Percentiles rank a stretch among this genome's conserved stretches.
These are phyloP conservation scores for Spatula clypeata DNA, from an alignment of 2,797 vertebrate species.

Conservation along the genomic window DNA sequence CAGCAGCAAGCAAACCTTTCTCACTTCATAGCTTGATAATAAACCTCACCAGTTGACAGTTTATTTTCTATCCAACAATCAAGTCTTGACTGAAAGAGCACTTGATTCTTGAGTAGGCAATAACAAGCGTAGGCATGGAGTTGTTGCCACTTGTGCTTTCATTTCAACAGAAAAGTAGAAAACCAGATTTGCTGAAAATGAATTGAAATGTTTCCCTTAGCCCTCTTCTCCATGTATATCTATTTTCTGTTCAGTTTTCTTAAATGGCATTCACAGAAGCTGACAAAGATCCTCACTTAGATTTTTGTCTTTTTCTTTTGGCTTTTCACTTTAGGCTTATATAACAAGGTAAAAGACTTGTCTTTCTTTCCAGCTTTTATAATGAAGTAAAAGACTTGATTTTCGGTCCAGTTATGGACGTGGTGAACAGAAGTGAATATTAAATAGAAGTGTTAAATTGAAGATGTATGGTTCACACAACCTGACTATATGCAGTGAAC, in stretches of 20 bases:
- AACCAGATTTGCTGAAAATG: slow-evolving; percentile 66
- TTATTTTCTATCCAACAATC: slow-evolving; percentile 73
- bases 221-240: neutral
- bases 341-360: neutral
- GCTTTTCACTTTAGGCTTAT: slow-evolving; percentile 8
- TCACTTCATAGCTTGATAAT: slow-evolving; percentile 65
- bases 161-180: slow-evolving; percentile 64
- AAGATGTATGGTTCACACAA: neutral
- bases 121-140: slow-evolving; percentile 73
- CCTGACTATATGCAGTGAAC: neutral
- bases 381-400: neutral
- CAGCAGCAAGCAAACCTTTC: slow-evolving; percentile 46
- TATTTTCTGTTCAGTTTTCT: slow-evolving; percentile 43
- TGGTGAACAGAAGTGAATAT: neutral
- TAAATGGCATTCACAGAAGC: slow-evolving; percentile 43
- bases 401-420: neutral
- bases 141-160: slow-evolving; percentile 70
- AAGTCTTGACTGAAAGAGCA: slow-evolving; percentile 67
- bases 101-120: slow-evolving; percentile 75
- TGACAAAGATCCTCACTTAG: slow-evolving; percentile 49
- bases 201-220: slow-evolving; percentile 64
- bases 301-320: slow-evolving; percentile 2
- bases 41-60: slow-evolving; percentile 63
- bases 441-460: neutral
- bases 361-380: neutral